Conservation (phyloP, 2,888 invertebrate species). For the Leucoptera coffeella region DNA sequence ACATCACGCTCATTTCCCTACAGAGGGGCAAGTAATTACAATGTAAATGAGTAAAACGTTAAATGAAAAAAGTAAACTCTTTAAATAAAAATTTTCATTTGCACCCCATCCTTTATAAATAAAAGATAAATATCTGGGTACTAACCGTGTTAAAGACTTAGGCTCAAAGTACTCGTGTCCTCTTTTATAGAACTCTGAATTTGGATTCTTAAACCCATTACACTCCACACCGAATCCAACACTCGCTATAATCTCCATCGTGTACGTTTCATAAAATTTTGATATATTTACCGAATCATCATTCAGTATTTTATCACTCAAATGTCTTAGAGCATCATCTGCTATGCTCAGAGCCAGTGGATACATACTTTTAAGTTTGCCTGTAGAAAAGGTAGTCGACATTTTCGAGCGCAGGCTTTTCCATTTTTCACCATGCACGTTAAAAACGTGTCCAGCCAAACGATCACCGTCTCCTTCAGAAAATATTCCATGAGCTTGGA, state of each 20-base stretch:
- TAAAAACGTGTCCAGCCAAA: conserved; percentile 55
- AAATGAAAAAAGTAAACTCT: too few relatives aligned
- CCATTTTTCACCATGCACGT: conserved; percentile 55
- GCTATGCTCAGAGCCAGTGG: conserved; percentile 52
- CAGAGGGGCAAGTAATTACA: too few relatives aligned
- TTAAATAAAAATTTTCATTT: too few relatives aligned
- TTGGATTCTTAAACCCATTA: conserved; percentile 46
- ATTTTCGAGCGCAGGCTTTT: conserved; percentile 55
- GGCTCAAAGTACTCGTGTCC: conserved; percentile 39
- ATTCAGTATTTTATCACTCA: conserved; percentile 17
- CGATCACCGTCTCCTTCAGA: conserved; percentile 56
- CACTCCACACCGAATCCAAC: conserved; percentile 59
- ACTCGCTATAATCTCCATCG: conserved; percentile 57
- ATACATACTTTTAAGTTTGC: conserved; percentile 62
- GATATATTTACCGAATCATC: conserved; percentile 40
- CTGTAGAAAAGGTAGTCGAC: conserved; percentile 61
- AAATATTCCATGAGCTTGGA: conserved; percentile 60
- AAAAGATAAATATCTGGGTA: too few relatives aligned
- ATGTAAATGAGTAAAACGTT: too few relatives aligned
- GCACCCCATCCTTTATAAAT: too few relatives aligned
- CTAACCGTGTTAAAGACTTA: conserved; percentile 28
- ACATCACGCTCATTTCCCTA: too few relatives aligned
- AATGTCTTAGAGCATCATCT: conserved; percentile 35
- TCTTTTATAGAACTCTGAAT: conserved; percentile 44
- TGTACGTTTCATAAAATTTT: conserved; percentile 51